phyloP scores from a whole-genome alignment of 2,888 invertebrate species.

The Amphipyra berbera region DNA sequence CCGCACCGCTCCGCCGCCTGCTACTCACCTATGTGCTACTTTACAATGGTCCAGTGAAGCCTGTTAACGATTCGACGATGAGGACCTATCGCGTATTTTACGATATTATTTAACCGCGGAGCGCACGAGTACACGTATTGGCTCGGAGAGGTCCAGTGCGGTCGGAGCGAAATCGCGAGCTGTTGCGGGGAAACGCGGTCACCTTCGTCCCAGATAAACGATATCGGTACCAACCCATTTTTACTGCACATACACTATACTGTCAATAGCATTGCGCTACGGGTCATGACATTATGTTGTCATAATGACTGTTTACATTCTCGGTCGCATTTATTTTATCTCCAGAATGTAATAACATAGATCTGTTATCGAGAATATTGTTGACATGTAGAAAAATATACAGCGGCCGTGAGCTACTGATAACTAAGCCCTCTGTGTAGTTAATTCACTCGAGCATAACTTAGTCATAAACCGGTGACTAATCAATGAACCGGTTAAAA shows the following conservation, averaged over 20 bases:
- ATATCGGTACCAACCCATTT: slow-evolving; percentile 83
- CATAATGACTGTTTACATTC: slow-evolving; percentile 1
- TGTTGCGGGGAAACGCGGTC: slow-evolving; percentile 79
- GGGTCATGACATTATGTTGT: slow-evolving; percentile 2
- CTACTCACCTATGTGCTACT: slow-evolving; percentile 69
- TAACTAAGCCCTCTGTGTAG: slow-evolving; percentile 29
- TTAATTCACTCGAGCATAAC: slow-evolving; percentile 34
- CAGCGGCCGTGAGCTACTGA: slow-evolving; percentile 14
- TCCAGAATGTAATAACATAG: not conserved
- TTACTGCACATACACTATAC: slow-evolving; percentile 23
- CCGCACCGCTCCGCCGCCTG: slow-evolving; percentile 82
- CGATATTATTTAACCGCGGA: slow-evolving; percentile 65
- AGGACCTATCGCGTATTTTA: slow-evolving; percentile 70
- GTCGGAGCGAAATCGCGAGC: slow-evolving; percentile 86
- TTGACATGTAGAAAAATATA: slow-evolving; percentile 11
- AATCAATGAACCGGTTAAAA: slow-evolving; percentile 70
- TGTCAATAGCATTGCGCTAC: not conserved
- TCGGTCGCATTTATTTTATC: not conserved
- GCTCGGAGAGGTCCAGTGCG: slow-evolving; percentile 88
- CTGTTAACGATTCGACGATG: slow-evolving; percentile 67
- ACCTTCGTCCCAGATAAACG: slow-evolving; percentile 78
- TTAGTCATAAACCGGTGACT: slow-evolving; percentile 48
- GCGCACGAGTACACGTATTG: slow-evolving; percentile 77
- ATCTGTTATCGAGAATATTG: slow-evolving; percentile 7
- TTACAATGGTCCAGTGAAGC: slow-evolving; percentile 68